These are phyloP conservation scores for Drosophila nasuta DNA, from an alignment of 1,140 invertebrate species.

Conservation along the genomic window DNA sequence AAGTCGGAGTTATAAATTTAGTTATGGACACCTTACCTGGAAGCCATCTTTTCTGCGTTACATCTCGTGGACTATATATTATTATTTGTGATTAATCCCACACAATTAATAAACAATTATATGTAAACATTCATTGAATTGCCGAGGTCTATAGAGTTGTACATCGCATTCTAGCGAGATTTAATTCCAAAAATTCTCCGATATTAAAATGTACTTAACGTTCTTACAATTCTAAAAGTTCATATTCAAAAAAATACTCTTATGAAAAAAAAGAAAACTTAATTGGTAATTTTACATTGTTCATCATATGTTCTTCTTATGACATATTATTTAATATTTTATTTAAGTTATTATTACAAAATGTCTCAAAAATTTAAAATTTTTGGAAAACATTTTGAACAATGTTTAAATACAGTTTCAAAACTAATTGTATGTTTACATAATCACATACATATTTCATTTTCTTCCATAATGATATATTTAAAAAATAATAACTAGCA, in stretches of 20 bases:
- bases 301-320: not conserved
- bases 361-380: not conserved
- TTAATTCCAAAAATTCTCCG: too few relatives aligned
- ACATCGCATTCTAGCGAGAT: too few relatives aligned
- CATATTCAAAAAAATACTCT: not conserved
- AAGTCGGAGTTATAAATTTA: too few relatives aligned
- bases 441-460: slow-evolving; percentile 11
- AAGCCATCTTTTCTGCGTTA: too few relatives aligned
- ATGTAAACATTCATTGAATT: too few relatives aligned
- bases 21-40: too few relatives aligned
- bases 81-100: too few relatives aligned
- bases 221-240: not conserved
- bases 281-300: not conserved
- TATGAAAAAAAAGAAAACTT: not conserved
- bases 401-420: slow-evolving; percentile 1
- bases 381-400: not conserved
- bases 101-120: too few relatives aligned
- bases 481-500: slow-evolving; percentile 2
- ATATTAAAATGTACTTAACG: not conserved
- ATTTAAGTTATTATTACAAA: not conserved
- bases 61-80: too few relatives aligned
- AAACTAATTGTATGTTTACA: not conserved
- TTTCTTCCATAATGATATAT: slow-evolving; percentile 1
- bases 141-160: too few relatives aligned
- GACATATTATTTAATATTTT: not conserved